Percentiles rank a stretch among this genome's conserved stretches.
Conservation (phyloP, 2,888 invertebrate species). For the Pyralis farinalis region DNA sequence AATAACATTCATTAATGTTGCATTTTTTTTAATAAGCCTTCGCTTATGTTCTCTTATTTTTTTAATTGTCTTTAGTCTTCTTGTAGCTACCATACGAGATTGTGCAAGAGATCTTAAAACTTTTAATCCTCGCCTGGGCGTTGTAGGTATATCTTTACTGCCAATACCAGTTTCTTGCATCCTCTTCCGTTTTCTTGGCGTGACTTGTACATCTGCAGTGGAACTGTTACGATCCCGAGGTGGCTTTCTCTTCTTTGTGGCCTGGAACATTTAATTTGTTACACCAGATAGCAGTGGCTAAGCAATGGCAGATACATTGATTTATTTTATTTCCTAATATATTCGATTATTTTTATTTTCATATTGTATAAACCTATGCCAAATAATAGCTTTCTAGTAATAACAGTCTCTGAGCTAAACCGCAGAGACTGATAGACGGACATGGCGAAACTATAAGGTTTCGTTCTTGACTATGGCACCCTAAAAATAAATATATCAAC, state of each 20-base stretch:
- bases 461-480: too few relatives aligned
- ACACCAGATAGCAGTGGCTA: not conserved
- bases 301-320: too few relatives aligned
- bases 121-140: slow-evolving; percentile 5
- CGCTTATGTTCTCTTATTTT: slow-evolving; percentile 1
- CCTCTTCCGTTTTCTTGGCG: slow-evolving; percentile 6
- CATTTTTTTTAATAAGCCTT: not conserved
- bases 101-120: slow-evolving; percentile 2
- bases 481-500: too few relatives aligned
- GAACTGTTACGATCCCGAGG: not conserved
- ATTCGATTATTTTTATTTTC: too few relatives aligned
- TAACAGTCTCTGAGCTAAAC: too few relatives aligned
- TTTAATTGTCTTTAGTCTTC: slow-evolving; percentile 1
- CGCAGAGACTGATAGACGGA: too few relatives aligned
- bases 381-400: too few relatives aligned
- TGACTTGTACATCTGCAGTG: not conserved
- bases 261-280: not conserved
- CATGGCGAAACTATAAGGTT: too few relatives aligned
- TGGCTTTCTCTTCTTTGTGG: not conserved
- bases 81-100: not conserved
- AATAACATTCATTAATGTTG: not conserved
- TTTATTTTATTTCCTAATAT: too few relatives aligned
- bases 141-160: slow-evolving; percentile 4
- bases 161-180: slow-evolving; percentile 6
- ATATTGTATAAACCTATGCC: too few relatives aligned